Evolutionary conservation across 2,888 invertebrate genomes (phyloP).

Genomic region (Phymatocera aterrima): DNA sequence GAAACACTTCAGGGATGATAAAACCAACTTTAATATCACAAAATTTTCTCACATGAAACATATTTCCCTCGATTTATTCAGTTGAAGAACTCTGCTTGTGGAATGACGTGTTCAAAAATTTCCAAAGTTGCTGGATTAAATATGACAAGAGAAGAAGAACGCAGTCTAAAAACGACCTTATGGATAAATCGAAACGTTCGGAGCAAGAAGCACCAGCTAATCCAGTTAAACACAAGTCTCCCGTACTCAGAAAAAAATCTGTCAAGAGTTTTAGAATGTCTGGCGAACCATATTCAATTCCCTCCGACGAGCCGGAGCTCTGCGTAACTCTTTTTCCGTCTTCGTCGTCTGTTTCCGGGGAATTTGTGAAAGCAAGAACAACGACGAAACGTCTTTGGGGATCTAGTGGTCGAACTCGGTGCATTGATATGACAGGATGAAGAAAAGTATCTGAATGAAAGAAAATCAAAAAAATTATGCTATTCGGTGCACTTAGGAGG

Average conservation of each 20-base stretch:
- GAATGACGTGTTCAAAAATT: constrained; percentile 59
- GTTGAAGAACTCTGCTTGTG: constrained; percentile 64
- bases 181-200: not conserved
- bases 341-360: not conserved
- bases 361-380: not conserved
- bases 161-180: not conserved
- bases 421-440: constrained; percentile 15
- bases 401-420: not conserved
- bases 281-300: constrained; percentile 14
- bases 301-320: constrained; percentile 3
- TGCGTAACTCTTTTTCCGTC: not conserved
- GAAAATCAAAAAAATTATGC: not conserved
- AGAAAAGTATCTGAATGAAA: not conserved
- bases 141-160: constrained; percentile 49
- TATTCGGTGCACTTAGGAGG: no score
- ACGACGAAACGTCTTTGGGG: constrained; percentile 1
- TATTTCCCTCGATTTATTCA: constrained; percentile 38
- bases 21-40: not conserved
- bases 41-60: not conserved
- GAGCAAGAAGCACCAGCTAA: not conserved
- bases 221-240: not conserved
- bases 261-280: not conserved
- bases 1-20: not conserved
- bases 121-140: constrained; percentile 59
- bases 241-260: not conserved